phyloP scores from a whole-genome alignment of 35 echinoderm and acorn worm genomes.

The Hemicentrotus pulcherrimus region DNA sequence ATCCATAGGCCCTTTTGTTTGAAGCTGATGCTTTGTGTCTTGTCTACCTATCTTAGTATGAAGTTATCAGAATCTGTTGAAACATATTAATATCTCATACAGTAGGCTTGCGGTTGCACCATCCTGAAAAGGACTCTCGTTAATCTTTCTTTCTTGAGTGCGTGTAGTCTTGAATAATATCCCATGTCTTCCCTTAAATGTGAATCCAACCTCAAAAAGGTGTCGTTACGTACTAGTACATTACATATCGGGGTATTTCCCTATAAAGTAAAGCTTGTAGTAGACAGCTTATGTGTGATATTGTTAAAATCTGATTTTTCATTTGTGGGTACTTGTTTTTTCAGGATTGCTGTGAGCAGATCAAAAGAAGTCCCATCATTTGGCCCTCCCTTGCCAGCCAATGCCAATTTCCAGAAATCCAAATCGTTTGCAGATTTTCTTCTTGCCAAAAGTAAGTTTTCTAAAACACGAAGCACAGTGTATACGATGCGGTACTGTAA shows the following conservation, averaged over 20 bases:
- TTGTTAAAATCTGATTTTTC: background rate
- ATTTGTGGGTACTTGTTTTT: background rate
- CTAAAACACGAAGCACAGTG: no score
- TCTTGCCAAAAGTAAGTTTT: constrained; percentile 92
- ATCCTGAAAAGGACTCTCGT: no score
- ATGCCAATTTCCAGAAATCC: constrained; percentile 75
- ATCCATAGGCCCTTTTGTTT: no score
- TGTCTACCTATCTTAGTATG: no score
- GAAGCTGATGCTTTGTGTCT: no score
- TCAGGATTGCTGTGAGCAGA: constrained; percentile 91
- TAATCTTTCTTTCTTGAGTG: no score
- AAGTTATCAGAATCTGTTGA: background rate
- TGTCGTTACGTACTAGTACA: background rate
- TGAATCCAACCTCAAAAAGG: background rate
- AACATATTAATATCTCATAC: background rate
- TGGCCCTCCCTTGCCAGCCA: constrained; percentile 76
- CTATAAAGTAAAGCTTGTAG: background rate
- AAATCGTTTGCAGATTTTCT: constrained; percentile 82
- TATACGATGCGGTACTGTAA: no score
- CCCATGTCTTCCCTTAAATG: background rate
- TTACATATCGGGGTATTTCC: background rate
- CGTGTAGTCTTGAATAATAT: background rate
- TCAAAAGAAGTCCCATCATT: constrained; percentile 93
- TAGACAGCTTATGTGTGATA: background rate
- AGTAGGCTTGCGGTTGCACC: no score